Evolutionary conservation across 2,888 invertebrate species (phyloP), one percentile per base, ranked within the genome.

Genomic region (Calameuta filiformis): DNA sequence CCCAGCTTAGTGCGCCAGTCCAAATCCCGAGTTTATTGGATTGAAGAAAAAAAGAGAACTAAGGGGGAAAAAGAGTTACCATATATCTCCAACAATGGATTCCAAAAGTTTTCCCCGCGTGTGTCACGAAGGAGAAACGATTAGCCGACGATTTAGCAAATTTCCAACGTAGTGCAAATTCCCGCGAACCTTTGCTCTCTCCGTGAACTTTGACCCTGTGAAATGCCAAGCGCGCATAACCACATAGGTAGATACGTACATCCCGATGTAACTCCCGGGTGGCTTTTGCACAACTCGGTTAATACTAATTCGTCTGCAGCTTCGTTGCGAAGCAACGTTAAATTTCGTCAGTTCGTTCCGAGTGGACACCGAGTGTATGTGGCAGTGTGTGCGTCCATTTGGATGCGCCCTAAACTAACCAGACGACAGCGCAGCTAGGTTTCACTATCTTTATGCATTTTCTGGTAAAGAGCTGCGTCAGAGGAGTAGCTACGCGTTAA

Each of bases 231-330:
- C 56, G 56, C 23, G 9, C 23, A 56, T 56, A 56, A 56, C 56
- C 56, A 56, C 56, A 15, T 23, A 56, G 56, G 23, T 56, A 56
- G 56, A 56, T 23, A 56, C 23, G 56, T 56, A 56, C 56, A 2
- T 56, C 56, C 23, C 23, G 56, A 56, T 35, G 74, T 74, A 74
- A 69, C 78, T 73, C 77, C 80, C 56, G 23, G 23, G 23, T 56
- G 23, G 56, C 56, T 79, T 86, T 81, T 81, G 83, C 83, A 82
- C 84, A 86, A 84, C 83, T 82, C 79, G 80, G 82, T 85, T 84
- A 83, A 84, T 81, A 83, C 80, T 83, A 84, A 84, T 85, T 56
- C 9, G 56, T 23, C 56, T 56, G 56, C 23, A 56, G 56, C 23
- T 6, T 23, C 56, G 23, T 23, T 23, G 23, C 56, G 9, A 56